Evolutionary conservation across 2,797 vertebrate genomes (phyloP).

Genomic region (Coccyzus lansbergi): DNA sequence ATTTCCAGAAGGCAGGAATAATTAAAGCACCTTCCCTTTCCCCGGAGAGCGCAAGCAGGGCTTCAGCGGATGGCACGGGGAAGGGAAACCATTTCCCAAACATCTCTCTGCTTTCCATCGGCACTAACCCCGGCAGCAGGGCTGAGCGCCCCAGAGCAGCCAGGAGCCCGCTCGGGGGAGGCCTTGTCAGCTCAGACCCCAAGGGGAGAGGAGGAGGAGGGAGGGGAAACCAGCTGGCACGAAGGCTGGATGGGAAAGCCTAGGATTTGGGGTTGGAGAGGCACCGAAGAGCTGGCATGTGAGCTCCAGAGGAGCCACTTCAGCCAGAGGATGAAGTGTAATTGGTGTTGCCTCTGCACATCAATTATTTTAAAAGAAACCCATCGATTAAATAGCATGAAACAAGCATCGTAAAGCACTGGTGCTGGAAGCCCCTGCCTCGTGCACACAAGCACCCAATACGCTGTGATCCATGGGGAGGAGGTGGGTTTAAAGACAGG

Average conservation of each 20-base stretch:
- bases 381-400: accelerated
- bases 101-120: neutral
- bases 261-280: neutral
- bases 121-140: neutral
- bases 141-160: neutral
- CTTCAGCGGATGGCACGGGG: accelerated
- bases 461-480: no score
- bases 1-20: slow-evolving; percentile 23
- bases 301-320: neutral
- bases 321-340: neutral
- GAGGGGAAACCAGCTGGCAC: neutral
- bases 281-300: neutral
- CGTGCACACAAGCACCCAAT: accelerated
- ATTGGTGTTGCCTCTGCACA: neutral
- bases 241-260: neutral
- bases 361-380: neutral
- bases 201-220: neutral
- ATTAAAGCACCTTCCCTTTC: slow-evolving; percentile 25
- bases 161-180: neutral
- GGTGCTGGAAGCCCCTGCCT: neutral
- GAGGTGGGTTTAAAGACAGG: no score
- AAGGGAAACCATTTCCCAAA: neutral
- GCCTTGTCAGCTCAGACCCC: neutral
- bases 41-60: neutral
- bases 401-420: accelerated